Evolutionary conservation across 2,113 vertebrate species (phyloP), one percentile per base, ranked within the genome.

Genomic region (Arenaria interpres): DNA sequence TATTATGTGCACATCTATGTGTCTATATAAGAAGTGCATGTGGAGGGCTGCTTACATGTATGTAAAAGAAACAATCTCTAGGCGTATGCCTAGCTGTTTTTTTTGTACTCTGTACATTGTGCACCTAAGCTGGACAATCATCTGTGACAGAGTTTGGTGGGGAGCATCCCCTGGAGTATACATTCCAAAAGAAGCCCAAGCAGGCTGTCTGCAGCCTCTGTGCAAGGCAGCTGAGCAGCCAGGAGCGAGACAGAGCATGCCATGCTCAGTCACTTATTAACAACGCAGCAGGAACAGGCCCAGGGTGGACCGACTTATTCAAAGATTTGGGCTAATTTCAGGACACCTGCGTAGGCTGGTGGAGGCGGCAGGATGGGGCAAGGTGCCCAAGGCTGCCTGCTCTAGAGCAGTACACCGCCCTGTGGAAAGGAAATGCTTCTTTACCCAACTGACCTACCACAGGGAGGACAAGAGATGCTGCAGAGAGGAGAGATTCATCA

Each of bases 201-300:
- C 27, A 82, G 69, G 19, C 30, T 75, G 30, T 56, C 73, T 89
- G 48, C 64, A 91, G 74, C 27, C 56, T 75, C 37, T 94, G 33
- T 72, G 35, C 35, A 69, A 76, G 35, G 53, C 75, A 93, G 43
- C 66, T 85, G 69, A 91, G 46, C 84, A 89, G 46, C 39, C 64
- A 93, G 43, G 22, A 85, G 53, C 81, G 15, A 96, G 95, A 95
- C 37, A 46, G 81, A 95, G 77, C 96, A 94, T 66, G 94, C 57
- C n/a, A 14, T 32, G 62, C 51, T 93, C 93, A 87, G 35, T 88
- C 77, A 90, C 50, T 89, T 46, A 35, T 87, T 92, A 95, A 72
- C 35, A 89, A 93, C 41, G 45, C 74, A 79, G 62, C 71, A 89
- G 69, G 80, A 60, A 57, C 18, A 74, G 28, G n/a, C 68, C 23